These are phyloP conservation scores for Lordiphosa mommai DNA, from an alignment of 1,140 invertebrate genomes.

Conservation along the genomic window DNA sequence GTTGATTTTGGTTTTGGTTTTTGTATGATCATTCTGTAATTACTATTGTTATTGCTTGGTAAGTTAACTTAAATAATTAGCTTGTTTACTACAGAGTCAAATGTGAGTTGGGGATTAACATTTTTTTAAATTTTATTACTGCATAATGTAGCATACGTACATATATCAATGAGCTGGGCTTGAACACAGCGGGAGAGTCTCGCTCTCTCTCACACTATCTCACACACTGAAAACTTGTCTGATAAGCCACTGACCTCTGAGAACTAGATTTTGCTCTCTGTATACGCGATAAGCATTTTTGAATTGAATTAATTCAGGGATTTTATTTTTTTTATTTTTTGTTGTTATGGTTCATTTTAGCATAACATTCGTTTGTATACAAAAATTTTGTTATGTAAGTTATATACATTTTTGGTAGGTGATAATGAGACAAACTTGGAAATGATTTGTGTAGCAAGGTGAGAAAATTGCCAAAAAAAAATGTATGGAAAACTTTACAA, in stretches of 20 bases:
- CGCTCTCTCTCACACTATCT: slow-evolving; percentile 15
- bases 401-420: neutral
- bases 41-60: slow-evolving; percentile 20
- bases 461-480: too few species aligned
- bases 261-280: slow-evolving; percentile 31
- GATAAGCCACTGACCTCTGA: slow-evolving; percentile 70
- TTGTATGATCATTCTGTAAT: slow-evolving; percentile 23
- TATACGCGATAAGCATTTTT: slow-evolving; percentile 38
- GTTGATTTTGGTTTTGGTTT: slow-evolving; percentile 9
- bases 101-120: neutral
- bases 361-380: too few species aligned
- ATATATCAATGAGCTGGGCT: slow-evolving; percentile 7
- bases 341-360: too few species aligned
- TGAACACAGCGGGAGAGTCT: slow-evolving; percentile 12
- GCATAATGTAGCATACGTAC: neutral
- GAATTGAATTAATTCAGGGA: slow-evolving; percentile 36
- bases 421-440: too few species aligned
- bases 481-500: too few species aligned
- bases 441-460: too few species aligned
- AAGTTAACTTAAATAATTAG: slow-evolving; percentile 29
- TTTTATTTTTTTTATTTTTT: slow-evolving; percentile 33
- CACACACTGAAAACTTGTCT: slow-evolving; percentile 29
- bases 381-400: slow-evolving; percentile 32
- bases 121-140: slow-evolving; percentile 5
- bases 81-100: slow-evolving; percentile 13